Conservation (phyloP, 2,888 invertebrate species). For the Tenthredo scrophulariae region DNA sequence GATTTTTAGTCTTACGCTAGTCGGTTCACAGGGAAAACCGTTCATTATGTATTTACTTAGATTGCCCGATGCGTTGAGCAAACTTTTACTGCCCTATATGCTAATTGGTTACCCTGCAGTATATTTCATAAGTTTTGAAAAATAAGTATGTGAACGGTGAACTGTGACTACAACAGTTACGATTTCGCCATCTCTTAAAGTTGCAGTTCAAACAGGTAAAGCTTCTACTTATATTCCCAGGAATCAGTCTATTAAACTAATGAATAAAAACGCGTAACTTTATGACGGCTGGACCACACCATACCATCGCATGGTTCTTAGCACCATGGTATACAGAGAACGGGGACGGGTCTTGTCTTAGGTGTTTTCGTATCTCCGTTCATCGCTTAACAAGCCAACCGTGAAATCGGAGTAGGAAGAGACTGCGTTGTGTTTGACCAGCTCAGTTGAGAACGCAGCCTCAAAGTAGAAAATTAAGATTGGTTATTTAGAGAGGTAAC, state of each 20-base stretch:
- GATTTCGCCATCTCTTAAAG: background rate
- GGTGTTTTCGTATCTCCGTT: constrained; percentile 74
- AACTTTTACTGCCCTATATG: background rate
- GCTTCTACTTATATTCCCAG: background rate
- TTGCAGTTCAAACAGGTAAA: background rate
- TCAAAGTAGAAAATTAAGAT: background rate
- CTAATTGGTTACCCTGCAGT: background rate
- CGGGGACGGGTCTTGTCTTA: constrained; percentile 60
- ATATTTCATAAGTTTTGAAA: background rate
- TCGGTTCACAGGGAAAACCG: background rate
- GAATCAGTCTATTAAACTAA: background rate
- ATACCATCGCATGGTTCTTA: too few relatives aligned
- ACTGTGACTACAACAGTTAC: background rate
- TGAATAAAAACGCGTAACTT: background rate
- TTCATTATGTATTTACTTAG: background rate
- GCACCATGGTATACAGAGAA: background rate
- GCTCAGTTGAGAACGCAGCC: background rate
- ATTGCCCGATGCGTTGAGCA: background rate
- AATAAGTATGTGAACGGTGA: background rate
- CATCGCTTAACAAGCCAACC: constrained; percentile 75
- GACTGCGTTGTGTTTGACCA: constrained; percentile 6
- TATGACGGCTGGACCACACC: background rate
- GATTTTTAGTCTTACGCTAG: background rate
- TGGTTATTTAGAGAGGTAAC: background rate
- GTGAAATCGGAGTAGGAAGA: constrained; percentile 73